phyloP scores from a whole-genome alignment of 2,888 invertebrate genomes.

The Cheilosia grossa region DNA sequence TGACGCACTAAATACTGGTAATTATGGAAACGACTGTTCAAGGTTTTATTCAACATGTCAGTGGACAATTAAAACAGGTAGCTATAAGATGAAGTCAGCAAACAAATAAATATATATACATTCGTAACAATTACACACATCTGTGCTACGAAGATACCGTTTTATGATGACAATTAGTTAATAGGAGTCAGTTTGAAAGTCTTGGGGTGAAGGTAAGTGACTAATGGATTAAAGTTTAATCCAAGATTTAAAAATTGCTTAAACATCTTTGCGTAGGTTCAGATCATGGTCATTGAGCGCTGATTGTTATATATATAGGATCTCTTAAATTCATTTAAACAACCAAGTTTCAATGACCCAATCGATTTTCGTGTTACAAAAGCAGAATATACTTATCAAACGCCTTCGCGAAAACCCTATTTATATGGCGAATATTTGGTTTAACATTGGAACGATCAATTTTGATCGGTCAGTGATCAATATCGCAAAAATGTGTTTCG shows the following conservation, averaged over 20 bases:
- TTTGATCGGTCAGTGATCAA: no score
- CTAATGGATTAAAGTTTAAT: constrained; percentile 9
- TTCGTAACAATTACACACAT: background rate
- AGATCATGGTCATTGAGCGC: background rate
- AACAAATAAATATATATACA: background rate
- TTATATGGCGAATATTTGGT: no score
- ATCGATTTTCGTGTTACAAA: no score
- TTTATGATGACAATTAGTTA: constrained; percentile 12
- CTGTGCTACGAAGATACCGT: constrained; percentile 1
- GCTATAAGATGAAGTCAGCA: constrained; percentile 5
- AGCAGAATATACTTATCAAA: no score
- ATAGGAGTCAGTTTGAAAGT: constrained; percentile 9
- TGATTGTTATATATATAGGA: background rate
- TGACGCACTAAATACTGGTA: background rate
- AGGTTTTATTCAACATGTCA: background rate
- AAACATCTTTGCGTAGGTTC: background rate
- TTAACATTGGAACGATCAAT: no score
- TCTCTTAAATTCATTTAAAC: background rate
- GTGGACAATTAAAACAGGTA: constrained; percentile 12
- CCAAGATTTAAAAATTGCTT: background rate
- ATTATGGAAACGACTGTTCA: background rate
- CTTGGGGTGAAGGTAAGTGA: constrained; percentile 29
- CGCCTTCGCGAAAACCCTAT: no score
- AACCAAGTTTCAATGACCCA: no score
- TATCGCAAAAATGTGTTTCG: background rate